A percentile compares a stretch with the other conserved stretches of the same genome.
phyloP scores from a whole-genome alignment of 2,888 invertebrate genomes.

The Drosophila subquinaria region DNA sequence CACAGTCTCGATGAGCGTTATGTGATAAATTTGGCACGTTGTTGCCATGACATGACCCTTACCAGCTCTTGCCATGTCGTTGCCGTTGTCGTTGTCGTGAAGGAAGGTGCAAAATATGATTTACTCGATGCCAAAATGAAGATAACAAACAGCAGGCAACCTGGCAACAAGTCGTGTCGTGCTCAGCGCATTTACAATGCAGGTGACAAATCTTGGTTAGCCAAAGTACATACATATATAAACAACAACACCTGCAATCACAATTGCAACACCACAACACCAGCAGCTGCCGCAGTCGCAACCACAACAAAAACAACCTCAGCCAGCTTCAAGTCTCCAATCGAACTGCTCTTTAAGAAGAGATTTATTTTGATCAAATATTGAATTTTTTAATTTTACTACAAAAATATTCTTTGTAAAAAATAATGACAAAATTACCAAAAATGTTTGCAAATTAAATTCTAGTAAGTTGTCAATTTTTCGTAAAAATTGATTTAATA shows the following conservation, averaged over 20 bases:
- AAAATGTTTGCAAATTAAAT: no score
- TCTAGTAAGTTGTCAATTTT: no score
- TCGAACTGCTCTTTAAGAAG: not conserved
- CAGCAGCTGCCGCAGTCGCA: conserved; percentile 18
- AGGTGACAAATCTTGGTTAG: conserved; percentile 78
- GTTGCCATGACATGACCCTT: conserved; percentile 48
- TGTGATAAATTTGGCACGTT: conserved; percentile 57
- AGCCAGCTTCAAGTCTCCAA: conserved; percentile 4
- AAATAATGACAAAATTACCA: no score
- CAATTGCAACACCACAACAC: conserved; percentile 59
- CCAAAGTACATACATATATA: conserved; percentile 39
- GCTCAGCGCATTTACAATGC: conserved; percentile 46
- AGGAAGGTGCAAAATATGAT: conserved; percentile 79
- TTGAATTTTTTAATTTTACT: not conserved
- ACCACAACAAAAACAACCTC: conserved; percentile 10
- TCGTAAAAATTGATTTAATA: no score
- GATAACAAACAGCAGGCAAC: conserved; percentile 67
- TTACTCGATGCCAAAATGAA: conserved; percentile 74
- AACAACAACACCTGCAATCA: conserved; percentile 66
- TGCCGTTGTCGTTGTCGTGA: conserved; percentile 54
- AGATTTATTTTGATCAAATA: conserved; percentile 9
- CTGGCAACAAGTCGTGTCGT: conserved; percentile 20
- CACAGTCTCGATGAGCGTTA: conserved; percentile 32
- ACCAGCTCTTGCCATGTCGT: conserved; percentile 18
- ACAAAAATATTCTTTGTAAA: no score